These are phyloP conservation scores for Aricia agestis DNA, from an alignment of 1,140 invertebrate species.

Conservation along the genomic window DNA sequence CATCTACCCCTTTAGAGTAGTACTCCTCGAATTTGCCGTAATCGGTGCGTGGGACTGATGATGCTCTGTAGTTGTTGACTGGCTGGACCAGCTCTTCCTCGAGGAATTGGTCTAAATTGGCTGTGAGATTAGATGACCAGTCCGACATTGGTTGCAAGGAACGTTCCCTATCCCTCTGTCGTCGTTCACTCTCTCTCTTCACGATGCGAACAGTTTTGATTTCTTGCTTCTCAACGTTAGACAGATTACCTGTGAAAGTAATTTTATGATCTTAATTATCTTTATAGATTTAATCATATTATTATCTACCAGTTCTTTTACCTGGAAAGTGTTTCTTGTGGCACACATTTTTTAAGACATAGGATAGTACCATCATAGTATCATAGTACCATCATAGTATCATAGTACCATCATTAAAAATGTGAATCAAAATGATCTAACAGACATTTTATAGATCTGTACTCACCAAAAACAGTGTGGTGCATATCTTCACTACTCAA, in stretches of 20 bases:
- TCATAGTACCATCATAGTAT: too few species aligned
- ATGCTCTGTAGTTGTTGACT: constrained; percentile 53
- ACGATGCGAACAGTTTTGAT: constrained; percentile 96
- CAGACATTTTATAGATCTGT: too few species aligned
- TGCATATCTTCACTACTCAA: constrained; percentile 71
- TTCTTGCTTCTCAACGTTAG: constrained; percentile 89
- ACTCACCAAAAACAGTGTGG: constrained; percentile 71
- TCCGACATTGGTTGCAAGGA: constrained; percentile 70
- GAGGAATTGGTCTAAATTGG: constrained; percentile 76
- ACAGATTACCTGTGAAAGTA: constrained; percentile 80
- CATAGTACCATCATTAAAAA: too few species aligned
- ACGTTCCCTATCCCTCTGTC: constrained; percentile 84
- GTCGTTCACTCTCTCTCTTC: constrained; percentile 91
- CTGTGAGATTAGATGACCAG: constrained; percentile 56
- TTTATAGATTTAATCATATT: too few species aligned
- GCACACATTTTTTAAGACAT: too few species aligned
- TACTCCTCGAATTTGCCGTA: constrained; percentile 60
- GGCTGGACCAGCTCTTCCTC: constrained; percentile 74
- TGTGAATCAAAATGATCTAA: too few species aligned
- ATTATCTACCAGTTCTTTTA: too few species aligned
- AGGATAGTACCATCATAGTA: too few species aligned
- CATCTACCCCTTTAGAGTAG: constrained; percentile 44
- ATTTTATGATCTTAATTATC: neutral
- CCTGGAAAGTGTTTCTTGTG: too few species aligned
- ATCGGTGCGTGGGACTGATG: constrained; percentile 61